phyloP scores from a whole-genome alignment of 2,888 invertebrate species.

The Proisotoma minuta region DNA sequence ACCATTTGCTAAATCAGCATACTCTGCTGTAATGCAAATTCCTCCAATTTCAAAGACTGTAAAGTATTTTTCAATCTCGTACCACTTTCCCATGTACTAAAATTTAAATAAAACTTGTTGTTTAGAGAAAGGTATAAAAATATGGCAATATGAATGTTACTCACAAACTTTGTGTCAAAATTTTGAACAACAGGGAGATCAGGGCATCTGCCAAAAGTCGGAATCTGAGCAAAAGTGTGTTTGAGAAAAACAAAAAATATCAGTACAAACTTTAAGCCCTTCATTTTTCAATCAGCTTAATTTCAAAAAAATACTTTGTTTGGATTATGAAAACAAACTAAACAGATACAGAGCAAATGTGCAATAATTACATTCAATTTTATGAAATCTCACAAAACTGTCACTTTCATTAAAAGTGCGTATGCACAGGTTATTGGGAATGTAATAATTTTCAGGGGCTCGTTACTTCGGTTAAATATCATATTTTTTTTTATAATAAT shows the following conservation, averaged over 20 bases:
- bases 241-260: neutral
- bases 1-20: slow-evolving; percentile 65
- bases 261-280: neutral
- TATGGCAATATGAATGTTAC: neutral
- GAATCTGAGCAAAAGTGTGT: slow-evolving; percentile 14
- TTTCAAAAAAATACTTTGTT: no score
- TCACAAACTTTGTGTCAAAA: slow-evolving; percentile 21
- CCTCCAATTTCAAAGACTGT: slow-evolving; percentile 67
- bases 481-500: no score
- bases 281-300: no score
- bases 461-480: no score
- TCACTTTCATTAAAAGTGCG: no score
- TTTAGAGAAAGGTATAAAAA: neutral
- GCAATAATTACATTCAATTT: no score
- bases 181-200: slow-evolving; percentile 14
- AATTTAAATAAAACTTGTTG: neutral
- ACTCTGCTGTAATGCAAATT: slow-evolving; percentile 70
- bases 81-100: slow-evolving; percentile 70
- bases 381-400: no score
- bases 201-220: slow-evolving; percentile 24
- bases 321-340: no score
- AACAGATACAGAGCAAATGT: no score
- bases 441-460: no score
- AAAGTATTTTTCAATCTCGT: slow-evolving; percentile 71
- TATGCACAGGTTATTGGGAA: no score